A percentile compares a stretch with the other conserved stretches of the same genome.
Conservation (phyloP, 2,113 vertebrate species). For the Nannobrachium achirus region DNA sequence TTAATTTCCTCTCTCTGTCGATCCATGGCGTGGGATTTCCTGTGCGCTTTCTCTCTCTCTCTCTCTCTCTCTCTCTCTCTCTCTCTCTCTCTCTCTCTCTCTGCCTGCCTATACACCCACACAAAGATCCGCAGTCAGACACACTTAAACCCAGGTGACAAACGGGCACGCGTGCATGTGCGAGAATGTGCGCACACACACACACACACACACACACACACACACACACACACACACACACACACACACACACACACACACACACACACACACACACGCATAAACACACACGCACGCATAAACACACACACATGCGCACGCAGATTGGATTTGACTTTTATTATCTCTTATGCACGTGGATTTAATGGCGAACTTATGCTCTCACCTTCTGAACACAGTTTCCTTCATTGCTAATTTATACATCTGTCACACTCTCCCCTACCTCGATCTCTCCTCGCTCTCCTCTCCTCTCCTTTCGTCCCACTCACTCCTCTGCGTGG, state of each 20-base stretch:
- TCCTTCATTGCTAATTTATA: conserved; percentile 40
- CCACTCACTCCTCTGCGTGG: conserved; percentile 49
- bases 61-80: not conserved
- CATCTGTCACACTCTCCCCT: conserved; percentile 9
- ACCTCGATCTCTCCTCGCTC: not conserved
- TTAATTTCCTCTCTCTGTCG: not conserved
- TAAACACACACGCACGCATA: not conserved
- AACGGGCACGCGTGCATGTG: no score
- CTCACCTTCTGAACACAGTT: conserved; percentile 23
- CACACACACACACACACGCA: not conserved
- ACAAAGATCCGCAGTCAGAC: conserved; percentile 13
- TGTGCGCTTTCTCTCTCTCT: not conserved
- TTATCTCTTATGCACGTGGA: conserved; percentile 2
- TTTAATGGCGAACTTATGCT: conserved; percentile 29
- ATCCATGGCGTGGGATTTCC: not conserved
- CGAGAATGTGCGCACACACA: not conserved
- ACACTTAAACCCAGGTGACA: not conserved
- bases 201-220: conserved; percentile 11
- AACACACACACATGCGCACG: not conserved
- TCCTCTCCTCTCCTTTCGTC: conserved; percentile 21
- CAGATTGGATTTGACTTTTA: not conserved
- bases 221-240: not conserved
- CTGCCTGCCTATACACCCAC: not conserved
- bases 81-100: not conserved
- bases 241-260: conserved; percentile 8